Base-by-base conservation (phyloP, 2,888 invertebrate species). In the Neria commutata region DNA sequence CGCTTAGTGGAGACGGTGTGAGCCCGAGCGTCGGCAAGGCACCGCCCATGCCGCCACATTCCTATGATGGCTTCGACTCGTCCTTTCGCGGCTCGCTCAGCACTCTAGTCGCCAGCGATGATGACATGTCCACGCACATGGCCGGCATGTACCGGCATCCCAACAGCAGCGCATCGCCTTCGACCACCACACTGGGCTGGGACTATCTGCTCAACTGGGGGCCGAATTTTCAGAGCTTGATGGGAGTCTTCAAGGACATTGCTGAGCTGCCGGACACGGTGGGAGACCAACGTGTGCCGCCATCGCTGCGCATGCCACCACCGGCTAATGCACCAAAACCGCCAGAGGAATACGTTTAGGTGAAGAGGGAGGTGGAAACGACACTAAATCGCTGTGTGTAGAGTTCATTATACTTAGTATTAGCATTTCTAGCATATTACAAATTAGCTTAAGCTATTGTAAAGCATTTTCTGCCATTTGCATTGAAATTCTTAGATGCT, bases 161-260 rank as follows among this genome's bases (percentile, higher is more conserved):
- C 1, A 91, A 89, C 74, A 91, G 90, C 51, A 90, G 89, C 54
- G 67, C 72, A 1, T 91, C 92, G 1, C 90, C 92, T 0, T 89
- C 91, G 1, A 86, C 89, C 3, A 89, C 91, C 2, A 90, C 92
- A 3, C 85, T 96, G 48, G 93, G 95, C 55, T 96, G 95, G 94
- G 95, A 97, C 77, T 95, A 95, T 78, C 83, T 96, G 66, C 86
- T 97, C 58, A 96, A 96, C 82, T 97, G 96, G 95, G 95, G 96
- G 8, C 94, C 95, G 19, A 96, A 95, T 83, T 97, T 95, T 81
- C 94, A 96, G 81, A 95, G 92, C 79, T 86, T 97, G 77, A 94
- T 95, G 64, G 95, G 96, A 24, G 97, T 97, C 50, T 97, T 96
- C 77, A 95, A 94, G 83, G 97, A 97, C 83, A 96, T 97, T 73